Conservation (phyloP, 92 coral and sea anemone genomes). For the Metridium senile region DNA sequence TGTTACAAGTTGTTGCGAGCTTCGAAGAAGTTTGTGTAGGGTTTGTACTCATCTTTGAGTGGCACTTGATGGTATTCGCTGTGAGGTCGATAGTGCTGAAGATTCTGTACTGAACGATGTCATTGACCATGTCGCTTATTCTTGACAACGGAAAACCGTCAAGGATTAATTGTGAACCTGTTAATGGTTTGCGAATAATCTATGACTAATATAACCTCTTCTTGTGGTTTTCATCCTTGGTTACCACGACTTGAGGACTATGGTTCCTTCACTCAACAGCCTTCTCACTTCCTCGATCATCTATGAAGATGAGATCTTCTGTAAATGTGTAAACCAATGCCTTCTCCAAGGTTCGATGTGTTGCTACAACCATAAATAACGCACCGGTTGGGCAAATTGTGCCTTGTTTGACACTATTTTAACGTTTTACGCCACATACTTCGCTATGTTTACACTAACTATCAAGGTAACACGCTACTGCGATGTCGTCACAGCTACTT, state of each 20-base stretch:
- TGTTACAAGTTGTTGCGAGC: conserved; percentile 43
- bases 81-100: conserved; percentile 56
- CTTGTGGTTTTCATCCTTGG: conserved; percentile 56
- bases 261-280: conserved; percentile 50
- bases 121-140: conserved; percentile 53
- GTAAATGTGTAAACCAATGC: too few species aligned
- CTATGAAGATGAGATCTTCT: conserved; percentile 46
- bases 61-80: conserved; percentile 59
- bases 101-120: conserved; percentile 47
- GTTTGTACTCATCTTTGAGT: conserved; percentile 50
- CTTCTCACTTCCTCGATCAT: conserved; percentile 44
- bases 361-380: too few species aligned
- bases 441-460: too few species aligned
- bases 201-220: conserved; percentile 56
- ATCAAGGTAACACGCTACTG: too few species aligned
- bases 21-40: conserved; percentile 58
- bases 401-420: too few species aligned
- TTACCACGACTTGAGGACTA: conserved; percentile 51
- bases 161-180: conserved; percentile 48
- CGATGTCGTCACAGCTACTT: too few species aligned
- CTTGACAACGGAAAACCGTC: conserved; percentile 67
- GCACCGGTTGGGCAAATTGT: too few species aligned
- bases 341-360: too few species aligned
- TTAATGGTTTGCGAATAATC: conserved; percentile 65
- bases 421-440: too few species aligned